Evolutionary conservation across 2,888 invertebrate genomes (phyloP).

Genomic region (Brenthis ino): DNA sequence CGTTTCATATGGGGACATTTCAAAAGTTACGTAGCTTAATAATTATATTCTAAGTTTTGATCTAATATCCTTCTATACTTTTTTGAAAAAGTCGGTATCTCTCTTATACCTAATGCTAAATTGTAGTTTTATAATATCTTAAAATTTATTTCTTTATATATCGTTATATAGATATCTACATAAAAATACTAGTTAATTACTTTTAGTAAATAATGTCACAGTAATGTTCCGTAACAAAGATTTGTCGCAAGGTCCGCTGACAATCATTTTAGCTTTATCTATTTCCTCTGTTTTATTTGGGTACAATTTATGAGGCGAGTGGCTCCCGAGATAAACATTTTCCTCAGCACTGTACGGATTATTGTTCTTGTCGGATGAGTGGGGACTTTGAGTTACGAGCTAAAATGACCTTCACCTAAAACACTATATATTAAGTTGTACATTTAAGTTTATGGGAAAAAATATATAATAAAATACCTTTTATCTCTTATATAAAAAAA

Average conservation of each 20-base stretch:
- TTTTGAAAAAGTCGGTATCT: too few species aligned
- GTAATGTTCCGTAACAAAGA: constrained; percentile 20
- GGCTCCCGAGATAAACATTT: constrained; percentile 75
- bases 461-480: background rate
- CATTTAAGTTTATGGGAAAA: background rate
- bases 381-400: constrained; percentile 70
- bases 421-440: constrained; percentile 41
- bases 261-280: constrained; percentile 72
- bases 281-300: constrained; percentile 74
- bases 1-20: background rate
- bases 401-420: constrained; percentile 61
- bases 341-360: constrained; percentile 74
- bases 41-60: too few species aligned
- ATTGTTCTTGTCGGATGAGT: constrained; percentile 74
- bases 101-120: too few species aligned
- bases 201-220: too few species aligned
- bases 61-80: too few species aligned
- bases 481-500: background rate
- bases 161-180: too few species aligned
- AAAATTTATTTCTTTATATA: too few species aligned
- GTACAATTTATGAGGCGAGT: constrained; percentile 77
- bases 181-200: too few species aligned
- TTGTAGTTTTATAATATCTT: too few species aligned
- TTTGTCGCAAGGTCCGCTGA: constrained; percentile 34
- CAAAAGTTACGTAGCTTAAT: too few species aligned